These are phyloP conservation scores for Dendrolimus pini DNA, from an alignment of 2,888 invertebrate genomes.

Conservation along the genomic window DNA sequence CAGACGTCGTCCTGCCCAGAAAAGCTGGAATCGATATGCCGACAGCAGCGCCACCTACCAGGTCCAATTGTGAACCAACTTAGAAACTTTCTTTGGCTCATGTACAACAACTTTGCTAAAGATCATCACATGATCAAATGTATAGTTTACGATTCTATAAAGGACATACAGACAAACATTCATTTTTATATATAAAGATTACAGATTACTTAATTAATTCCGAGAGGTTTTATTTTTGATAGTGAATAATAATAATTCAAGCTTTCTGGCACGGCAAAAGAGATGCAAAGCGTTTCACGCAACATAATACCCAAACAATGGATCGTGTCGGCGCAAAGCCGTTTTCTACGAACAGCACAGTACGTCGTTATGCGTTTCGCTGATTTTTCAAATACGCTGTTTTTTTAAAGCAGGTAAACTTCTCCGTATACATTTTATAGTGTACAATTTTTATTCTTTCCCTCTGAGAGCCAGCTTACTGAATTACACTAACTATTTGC, in stretches of 20 bases:
- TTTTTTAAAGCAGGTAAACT: constrained; percentile 38
- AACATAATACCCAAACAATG: constrained; percentile 49
- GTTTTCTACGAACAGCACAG: constrained; percentile 38
- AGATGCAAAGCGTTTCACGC: constrained; percentile 44
- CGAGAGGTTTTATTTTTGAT: background rate
- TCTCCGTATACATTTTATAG: constrained; percentile 30
- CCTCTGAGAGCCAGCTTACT: constrained; percentile 48
- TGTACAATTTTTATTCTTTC: constrained; percentile 41
- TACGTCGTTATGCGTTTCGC: constrained; percentile 44
- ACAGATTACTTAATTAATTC: background rate
- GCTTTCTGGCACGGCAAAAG: constrained; percentile 19
- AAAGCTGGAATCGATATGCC: too few relatives aligned
- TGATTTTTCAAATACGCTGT: constrained; percentile 43
- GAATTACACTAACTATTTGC: constrained; percentile 72
- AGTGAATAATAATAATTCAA: background rate
- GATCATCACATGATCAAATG: too few relatives aligned
- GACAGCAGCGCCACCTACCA: too few relatives aligned
- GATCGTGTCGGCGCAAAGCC: constrained; percentile 32
- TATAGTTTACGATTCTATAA: too few relatives aligned
- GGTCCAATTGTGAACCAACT: too few relatives aligned
- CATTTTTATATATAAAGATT: too few relatives aligned
- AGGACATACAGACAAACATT: too few relatives aligned
- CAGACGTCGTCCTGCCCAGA: too few relatives aligned
- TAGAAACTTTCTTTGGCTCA: too few relatives aligned
- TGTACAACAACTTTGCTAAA: too few relatives aligned